phyloP scores from a whole-genome alignment of 2,888 invertebrate genomes.

The Graphium colonna region DNA sequence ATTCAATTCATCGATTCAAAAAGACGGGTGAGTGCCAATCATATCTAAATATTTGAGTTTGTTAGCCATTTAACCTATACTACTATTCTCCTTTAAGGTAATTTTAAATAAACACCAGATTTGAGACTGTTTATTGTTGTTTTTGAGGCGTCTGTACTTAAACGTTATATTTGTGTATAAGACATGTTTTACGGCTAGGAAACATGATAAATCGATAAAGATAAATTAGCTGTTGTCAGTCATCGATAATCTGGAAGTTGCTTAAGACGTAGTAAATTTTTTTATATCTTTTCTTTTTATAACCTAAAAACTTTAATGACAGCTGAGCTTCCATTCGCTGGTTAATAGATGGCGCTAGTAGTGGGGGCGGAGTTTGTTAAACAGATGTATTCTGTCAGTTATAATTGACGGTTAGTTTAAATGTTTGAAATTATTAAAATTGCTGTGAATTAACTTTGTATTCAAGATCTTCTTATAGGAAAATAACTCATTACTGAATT shows the following conservation, averaged over 20 bases:
- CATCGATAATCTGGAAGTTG: not conserved
- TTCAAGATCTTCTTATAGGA: too few species aligned
- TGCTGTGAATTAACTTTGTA: too few species aligned
- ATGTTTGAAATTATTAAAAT: not conserved
- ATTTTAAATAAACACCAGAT: slow-evolving; percentile 6
- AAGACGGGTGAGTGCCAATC: slow-evolving; percentile 49
- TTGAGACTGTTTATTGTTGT: slow-evolving; percentile 20
- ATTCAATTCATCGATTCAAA: slow-evolving; percentile 27
- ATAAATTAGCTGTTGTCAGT: slow-evolving; percentile 11
- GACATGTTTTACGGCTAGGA: not conserved
- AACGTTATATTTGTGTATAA: slow-evolving; percentile 5
- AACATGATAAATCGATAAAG: slow-evolving; percentile 8
- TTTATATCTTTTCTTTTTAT: slow-evolving; percentile 32
- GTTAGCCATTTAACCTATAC: slow-evolving; percentile 23
- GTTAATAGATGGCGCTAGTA: slow-evolving; percentile 38
- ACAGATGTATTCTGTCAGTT: slow-evolving; percentile 42
- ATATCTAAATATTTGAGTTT: slow-evolving; percentile 21
- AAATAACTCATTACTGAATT: too few species aligned
- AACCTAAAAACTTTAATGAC: slow-evolving; percentile 49
- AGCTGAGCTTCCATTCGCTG: slow-evolving; percentile 24
- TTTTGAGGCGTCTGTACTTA: slow-evolving; percentile 32
- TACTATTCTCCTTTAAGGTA: not conserved
- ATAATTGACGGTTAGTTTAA: slow-evolving; percentile 37
- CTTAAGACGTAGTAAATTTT: not conserved
- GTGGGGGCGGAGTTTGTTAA: slow-evolving; percentile 47